A percentile compares a stretch with the other conserved stretches of the same genome.
These are phyloP conservation scores for Ptiloglossa arizonensis DNA, from an alignment of 1,140 invertebrate genomes.

Conservation along the genomic window DNA sequence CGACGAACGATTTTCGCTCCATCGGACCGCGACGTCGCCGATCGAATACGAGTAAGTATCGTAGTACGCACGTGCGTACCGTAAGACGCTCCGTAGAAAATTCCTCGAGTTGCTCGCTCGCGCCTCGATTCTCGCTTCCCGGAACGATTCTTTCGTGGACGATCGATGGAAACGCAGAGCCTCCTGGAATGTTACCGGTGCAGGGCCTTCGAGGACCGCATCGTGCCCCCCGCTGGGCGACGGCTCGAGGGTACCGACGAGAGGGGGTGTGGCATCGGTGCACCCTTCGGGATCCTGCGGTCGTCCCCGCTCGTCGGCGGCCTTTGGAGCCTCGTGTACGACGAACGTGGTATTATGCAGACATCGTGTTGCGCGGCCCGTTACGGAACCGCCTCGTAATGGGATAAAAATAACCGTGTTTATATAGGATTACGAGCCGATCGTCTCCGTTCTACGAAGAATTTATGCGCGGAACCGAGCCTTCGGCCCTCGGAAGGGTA, in stretches of 20 bases:
- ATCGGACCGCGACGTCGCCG: too few relatives aligned
- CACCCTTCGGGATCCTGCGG: conserved; percentile 64
- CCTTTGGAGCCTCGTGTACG: conserved; percentile 62
- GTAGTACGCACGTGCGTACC: too few relatives aligned
- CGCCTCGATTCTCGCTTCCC: neutral
- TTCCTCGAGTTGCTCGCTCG: conserved; percentile 1
- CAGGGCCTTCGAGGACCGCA: conserved; percentile 32
- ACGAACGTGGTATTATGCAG: conserved; percentile 61
- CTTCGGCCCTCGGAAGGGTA: conserved; percentile 22
- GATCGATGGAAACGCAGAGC: conserved; percentile 17
- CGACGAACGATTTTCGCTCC: too few relatives aligned
- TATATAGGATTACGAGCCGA: conserved; percentile 70
- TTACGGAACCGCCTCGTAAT: conserved; percentile 67
- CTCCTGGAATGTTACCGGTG: conserved; percentile 24
- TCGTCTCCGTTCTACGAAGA: conserved; percentile 48
- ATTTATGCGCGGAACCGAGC: conserved; percentile 6
- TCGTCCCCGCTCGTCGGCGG: conserved; percentile 69
- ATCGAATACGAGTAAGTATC: too few relatives aligned
- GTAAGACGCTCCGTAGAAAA: neutral
- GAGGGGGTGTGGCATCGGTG: conserved; percentile 62
- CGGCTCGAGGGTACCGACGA: conserved; percentile 52
- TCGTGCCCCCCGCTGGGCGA: conserved; percentile 70
- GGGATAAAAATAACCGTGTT: conserved; percentile 72
- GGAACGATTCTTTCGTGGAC: neutral
- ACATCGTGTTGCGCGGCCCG: conserved; percentile 40